Base-by-base conservation (phyloP, 1,140 invertebrate species). In the Tetragnatha versicolor region DNA sequence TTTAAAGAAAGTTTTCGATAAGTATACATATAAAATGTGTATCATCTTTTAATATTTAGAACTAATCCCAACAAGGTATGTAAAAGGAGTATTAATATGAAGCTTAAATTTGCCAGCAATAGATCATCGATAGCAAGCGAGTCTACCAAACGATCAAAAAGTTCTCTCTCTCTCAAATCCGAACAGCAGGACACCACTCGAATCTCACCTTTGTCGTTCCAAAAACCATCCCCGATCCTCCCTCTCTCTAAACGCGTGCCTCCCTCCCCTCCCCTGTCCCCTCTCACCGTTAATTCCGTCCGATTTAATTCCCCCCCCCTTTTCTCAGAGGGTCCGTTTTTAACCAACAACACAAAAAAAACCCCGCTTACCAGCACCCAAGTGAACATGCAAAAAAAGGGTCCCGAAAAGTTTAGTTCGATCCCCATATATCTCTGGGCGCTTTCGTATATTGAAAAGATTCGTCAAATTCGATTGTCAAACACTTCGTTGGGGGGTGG, bases 381-480 rank as follows among this genome's bases (percentile, higher is more conserved):
- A 31, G 31, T 58, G 35, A 58, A 58, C 20, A 65, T 65, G 60
- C 35, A 29, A 69, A 69, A 53, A 69, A 51, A 69, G 27, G 20
- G 27, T 6, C 29, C 42, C 33, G 68, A 6, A 49, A 37, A 31
- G 20, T 47, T 29, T 63, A 63, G n/a, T 20, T 31, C 22, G 68
- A 31, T 31, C 14, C 55, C 37, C 69, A 20, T 7, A 5, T n/a
- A 25, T 58, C 42, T 22, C 51, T 5, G 14, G 9, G 22, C 10
- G 29, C 20, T 47, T 47, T 66, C 17, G 27, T 14, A 42, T 65
- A 66, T 66, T 77, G 73, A 77, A 77, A 77, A 77, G 73, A 77
- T 77, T 77, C 61, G 60, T 77, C 73, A 77, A 77, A 77, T 77
- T 77, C 73, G 25, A 77, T 77, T 77, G 73, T 77, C 73, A 53